Percentiles rank a stretch among this genome's conserved stretches.
phyloP scores from a whole-genome alignment of 2,113 vertebrate species.

The Himantopus leucocephalus region DNA sequence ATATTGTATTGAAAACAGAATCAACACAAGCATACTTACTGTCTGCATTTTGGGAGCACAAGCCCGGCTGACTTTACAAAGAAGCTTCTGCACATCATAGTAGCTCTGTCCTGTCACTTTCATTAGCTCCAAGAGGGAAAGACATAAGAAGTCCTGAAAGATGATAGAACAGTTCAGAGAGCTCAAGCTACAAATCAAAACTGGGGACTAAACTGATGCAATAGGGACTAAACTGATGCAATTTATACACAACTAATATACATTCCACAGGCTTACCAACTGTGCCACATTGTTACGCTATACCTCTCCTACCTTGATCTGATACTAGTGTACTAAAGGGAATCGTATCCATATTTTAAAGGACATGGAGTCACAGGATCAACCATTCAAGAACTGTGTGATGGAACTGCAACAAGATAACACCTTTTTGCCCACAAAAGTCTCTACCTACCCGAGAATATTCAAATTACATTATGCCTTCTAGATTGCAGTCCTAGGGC shows the following conservation, averaged over 20 bases:
- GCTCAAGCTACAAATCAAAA: background rate
- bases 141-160: slow-evolving; percentile 79
- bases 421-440: background rate
- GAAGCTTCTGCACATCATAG: slow-evolving; percentile 72
- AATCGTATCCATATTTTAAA: background rate
- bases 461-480: background rate
- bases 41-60: slow-evolving; percentile 82
- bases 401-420: background rate
- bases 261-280: background rate
- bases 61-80: slow-evolving; percentile 73
- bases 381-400: background rate
- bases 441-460: background rate
- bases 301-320: background rate
- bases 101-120: slow-evolving; percentile 78
- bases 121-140: slow-evolving; percentile 80
- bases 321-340: background rate
- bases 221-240: background rate
- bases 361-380: background rate
- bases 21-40: slow-evolving; percentile 50
- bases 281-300: background rate
- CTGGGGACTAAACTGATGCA: background rate
- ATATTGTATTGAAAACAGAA: background rate
- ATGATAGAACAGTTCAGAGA: background rate
- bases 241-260: background rate
- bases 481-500: background rate